Conservation (phyloP, 2,797 vertebrate species). For the Acipenser transmontanus region DNA sequence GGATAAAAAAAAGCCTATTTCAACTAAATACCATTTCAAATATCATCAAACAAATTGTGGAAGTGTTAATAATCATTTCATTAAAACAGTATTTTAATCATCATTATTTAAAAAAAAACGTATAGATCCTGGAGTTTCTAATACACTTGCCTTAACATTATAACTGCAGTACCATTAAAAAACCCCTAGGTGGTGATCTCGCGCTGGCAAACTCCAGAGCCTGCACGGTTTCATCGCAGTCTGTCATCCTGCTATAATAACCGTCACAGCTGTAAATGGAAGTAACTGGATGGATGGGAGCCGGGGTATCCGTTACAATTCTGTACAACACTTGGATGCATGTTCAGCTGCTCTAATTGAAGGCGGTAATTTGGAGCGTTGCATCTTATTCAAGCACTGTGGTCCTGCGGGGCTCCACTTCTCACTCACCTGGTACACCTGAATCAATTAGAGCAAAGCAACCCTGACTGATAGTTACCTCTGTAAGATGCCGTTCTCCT, state of each 20-base stretch:
- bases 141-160: background rate
- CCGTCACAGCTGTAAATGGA: conserved; percentile 52
- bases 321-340: no score
- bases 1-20: no score
- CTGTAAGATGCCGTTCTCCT: conserved; percentile 97
- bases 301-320: conserved; percentile 52
- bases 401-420: background rate
- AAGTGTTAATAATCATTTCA: no score
- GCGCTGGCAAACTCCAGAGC: conserved; percentile 17
- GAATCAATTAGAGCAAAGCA: background rate
- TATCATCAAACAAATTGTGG: no score
- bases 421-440: background rate
- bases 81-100: no score
- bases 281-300: conserved; percentile 38
- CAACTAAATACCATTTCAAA: no score
- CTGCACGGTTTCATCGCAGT: conserved; percentile 2
- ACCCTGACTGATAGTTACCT: conserved; percentile 59
- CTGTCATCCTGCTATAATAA: conserved; percentile 31
- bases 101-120: no score
- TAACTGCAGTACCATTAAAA: conserved; percentile 21
- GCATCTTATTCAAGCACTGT: no score
- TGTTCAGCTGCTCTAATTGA: no score
- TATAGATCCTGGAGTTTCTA: background rate
- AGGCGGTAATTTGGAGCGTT: no score
- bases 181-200: conserved; percentile 39